These are phyloP conservation scores for Acleris cristana DNA, from an alignment of 2,888 invertebrate species.

Conservation along the genomic window DNA sequence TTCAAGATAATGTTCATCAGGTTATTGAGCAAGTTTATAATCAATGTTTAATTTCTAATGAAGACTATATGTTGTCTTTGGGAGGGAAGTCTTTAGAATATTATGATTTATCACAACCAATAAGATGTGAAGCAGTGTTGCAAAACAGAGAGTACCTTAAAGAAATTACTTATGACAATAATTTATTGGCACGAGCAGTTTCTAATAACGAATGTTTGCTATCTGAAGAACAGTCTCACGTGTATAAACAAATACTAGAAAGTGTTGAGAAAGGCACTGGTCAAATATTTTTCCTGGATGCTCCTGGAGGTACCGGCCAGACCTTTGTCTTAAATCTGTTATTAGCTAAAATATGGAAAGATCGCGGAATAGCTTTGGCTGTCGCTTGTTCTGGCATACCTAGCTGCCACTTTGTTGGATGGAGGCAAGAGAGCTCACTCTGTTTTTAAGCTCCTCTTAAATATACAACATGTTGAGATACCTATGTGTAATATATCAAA, in stretches of 20 bases:
- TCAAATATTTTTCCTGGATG: too few species aligned
- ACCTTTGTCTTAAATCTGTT: slow-evolving; percentile 37
- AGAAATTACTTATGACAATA: slow-evolving; percentile 25
- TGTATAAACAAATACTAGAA: neutral
- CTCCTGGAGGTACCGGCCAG: slow-evolving; percentile 38
- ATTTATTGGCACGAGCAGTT: neutral
- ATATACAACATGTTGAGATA: slow-evolving; percentile 17
- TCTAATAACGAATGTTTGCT: neutral
- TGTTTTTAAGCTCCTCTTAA: slow-evolving; percentile 35
- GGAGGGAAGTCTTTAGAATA: slow-evolving; percentile 17
- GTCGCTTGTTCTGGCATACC: slow-evolving; percentile 39
- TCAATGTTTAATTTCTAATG: slow-evolving; percentile 6
- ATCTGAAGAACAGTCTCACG: neutral
- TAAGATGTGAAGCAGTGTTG: neutral
- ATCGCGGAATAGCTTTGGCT: slow-evolving; percentile 38
- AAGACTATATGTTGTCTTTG: slow-evolving; percentile 22
- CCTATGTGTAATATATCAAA: slow-evolving; percentile 17
- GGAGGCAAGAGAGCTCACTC: slow-evolving; percentile 38
- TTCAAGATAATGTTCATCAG: slow-evolving; percentile 17
- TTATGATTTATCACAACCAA: slow-evolving; percentile 12
- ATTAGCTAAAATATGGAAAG: slow-evolving; percentile 25
- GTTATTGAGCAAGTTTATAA: neutral
- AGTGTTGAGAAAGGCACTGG: too few species aligned
- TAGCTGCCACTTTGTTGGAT: slow-evolving; percentile 34
- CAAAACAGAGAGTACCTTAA: slow-evolving; percentile 19